Evolutionary conservation across 2,113 vertebrate genomes (phyloP), one percentile per base, ranked within the genome.

Genomic region (Paradisaea rubra): DNA sequence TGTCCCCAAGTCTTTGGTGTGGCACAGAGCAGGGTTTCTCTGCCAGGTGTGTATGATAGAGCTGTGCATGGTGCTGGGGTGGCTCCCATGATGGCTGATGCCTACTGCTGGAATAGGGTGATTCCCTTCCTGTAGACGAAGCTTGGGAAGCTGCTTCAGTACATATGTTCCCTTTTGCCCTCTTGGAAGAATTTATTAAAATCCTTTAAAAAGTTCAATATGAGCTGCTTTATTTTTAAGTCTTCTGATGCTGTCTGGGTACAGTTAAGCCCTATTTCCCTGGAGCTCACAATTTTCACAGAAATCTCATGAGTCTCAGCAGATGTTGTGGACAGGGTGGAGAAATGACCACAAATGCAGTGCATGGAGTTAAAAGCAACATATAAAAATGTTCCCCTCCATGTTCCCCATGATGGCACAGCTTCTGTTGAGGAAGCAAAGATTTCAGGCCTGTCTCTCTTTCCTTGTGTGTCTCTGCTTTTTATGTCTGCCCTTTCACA

Each of bases 171-270:
- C 69, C 54, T 66, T 88, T 80, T 86, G 50, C 33, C 39, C 61
- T 89, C 68, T 86, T 1, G 5, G 71, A 93, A 91, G 71, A 86
- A 52, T 86, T 80, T 81, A 89, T 89, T 92, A 82, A 85, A 94
- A 89, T 91, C 71, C n/a, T 86, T 88, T 85, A 49, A 80, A 94
- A 89, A 76, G 53, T 95, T 83, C 47, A 73, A 0, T 89, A 17
- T 82, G 84, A 94, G 45, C 89, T 73, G 59, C 89, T 88, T 93
- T 89, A n/a, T 73, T 91, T 42, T 77, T 86, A 78, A 95, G 59
- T 86, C 81, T 89, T 70, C 42, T 33, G 54, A 17, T 95, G 71
- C n/a, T 88, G 47, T 94, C 71, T 81, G 76, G 65, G 59, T 60
- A 41, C 12, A 31, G 60, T 54, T 95, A 91, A 95, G 56, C 71